These are phyloP conservation scores for Imbricaverruca yamaguchii DNA, from an alignment of 2,888 invertebrate species.

Conservation along the genomic window DNA sequence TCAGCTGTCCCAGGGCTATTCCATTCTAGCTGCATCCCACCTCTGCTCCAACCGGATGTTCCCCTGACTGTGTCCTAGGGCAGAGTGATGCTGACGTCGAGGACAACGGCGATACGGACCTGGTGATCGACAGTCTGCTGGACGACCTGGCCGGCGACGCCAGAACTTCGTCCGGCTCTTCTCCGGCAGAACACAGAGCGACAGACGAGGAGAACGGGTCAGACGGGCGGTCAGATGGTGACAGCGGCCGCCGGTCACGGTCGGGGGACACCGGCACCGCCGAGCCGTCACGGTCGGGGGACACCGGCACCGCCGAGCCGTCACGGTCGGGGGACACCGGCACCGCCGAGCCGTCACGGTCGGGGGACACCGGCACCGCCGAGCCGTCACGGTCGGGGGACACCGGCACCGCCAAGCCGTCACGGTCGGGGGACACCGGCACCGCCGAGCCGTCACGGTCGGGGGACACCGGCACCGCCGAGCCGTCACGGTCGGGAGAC, in stretches of 20 bases:
- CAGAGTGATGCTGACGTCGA: constrained; percentile 6
- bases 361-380: neutral
- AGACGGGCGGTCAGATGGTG: neutral
- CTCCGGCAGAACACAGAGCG: neutral
- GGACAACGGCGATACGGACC: constrained; percentile 11
- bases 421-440: neutral
- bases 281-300: no score
- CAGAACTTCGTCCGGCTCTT: neutral
- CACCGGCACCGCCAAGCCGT: neutral
- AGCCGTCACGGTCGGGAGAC: no score
- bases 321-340: neutral
- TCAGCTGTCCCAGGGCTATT: no score
- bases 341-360: neutral
- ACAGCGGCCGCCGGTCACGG: neutral
- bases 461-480: neutral
- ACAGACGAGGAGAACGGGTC: neutral
- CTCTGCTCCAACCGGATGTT: no score
- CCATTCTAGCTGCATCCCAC: no score
- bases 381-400: neutral
- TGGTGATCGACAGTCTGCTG: constrained; percentile 27
- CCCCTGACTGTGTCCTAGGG: neutral
- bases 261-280: neutral
- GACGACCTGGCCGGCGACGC: constrained; percentile 4
- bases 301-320: neutral
- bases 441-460: neutral